These are phyloP conservation scores for Cephus pulcher DNA, from an alignment of 2,888 invertebrate genomes.

Conservation along the genomic window DNA sequence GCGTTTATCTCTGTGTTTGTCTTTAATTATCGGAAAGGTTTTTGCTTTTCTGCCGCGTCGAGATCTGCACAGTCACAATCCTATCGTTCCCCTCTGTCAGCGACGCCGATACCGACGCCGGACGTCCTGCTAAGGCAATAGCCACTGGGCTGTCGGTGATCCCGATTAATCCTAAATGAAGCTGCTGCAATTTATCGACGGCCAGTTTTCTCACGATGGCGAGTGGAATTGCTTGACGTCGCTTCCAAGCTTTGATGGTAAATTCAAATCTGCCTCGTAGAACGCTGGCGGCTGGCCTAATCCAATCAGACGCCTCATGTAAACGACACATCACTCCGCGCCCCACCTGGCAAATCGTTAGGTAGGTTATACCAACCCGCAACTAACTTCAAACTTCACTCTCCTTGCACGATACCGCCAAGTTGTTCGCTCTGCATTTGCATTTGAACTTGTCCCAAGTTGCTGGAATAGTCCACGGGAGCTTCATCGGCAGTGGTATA, in stretches of 20 bases:
- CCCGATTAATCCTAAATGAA: neutral
- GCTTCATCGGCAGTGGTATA: neutral
- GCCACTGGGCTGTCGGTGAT: neutral
- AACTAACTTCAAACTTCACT: neutral
- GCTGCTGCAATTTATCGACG: neutral
- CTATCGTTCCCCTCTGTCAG: neutral
- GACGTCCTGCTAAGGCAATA: neutral
- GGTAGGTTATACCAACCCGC: neutral
- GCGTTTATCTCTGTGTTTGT: slow-evolving; percentile 17
- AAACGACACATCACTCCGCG: neutral
- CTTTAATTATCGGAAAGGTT: slow-evolving; percentile 23
- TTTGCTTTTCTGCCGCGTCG: slow-evolving; percentile 7
- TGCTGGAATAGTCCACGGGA: neutral
- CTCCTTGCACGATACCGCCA: neutral
- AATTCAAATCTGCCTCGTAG: neutral
- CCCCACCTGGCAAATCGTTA: neutral
- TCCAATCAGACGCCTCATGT: neutral
- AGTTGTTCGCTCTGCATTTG: neutral
- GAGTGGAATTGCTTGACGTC: neutral
- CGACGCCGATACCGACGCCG: neutral
- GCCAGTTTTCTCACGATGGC: neutral
- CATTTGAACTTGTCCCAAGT: neutral
- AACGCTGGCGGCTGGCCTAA: neutral
- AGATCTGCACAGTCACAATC: neutral
- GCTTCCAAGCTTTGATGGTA: neutral